These are phyloP conservation scores for Ailurus styani DNA, from an alignment of 2,113 vertebrate species.

Conservation along the genomic window DNA sequence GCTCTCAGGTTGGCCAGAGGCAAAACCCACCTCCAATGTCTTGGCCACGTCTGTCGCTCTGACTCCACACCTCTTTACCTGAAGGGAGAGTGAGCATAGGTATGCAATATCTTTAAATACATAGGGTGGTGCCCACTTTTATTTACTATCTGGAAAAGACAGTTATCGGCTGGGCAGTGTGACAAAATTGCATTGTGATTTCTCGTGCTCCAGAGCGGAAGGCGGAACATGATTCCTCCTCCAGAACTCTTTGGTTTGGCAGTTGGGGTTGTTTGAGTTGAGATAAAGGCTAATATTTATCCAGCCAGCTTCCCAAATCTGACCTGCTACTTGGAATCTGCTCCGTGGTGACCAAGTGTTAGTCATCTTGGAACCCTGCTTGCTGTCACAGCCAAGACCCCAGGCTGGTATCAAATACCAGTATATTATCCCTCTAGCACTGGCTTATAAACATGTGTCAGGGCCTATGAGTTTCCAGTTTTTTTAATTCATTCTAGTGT, in stretches of 20 bases:
- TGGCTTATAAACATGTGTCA: not conserved
- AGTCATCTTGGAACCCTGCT: slow-evolving; percentile 37
- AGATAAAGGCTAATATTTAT: slow-evolving; percentile 74
- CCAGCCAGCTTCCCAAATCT: slow-evolving; percentile 62
- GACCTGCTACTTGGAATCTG: slow-evolving; percentile 35
- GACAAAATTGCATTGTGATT: slow-evolving; percentile 47
- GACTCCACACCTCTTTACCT: slow-evolving; percentile 24
- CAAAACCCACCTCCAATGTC: slow-evolving; percentile 47
- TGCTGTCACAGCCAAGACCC: not conserved
- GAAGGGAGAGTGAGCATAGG: not conserved
- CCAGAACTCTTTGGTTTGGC: slow-evolving; percentile 74
- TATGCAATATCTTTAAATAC: not conserved
- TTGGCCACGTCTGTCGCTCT: slow-evolving; percentile 31
- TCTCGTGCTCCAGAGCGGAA: slow-evolving; percentile 63
- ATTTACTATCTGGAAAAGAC: slow-evolving; percentile 61
- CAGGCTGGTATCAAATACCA: not conserved
- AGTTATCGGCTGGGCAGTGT: slow-evolving; percentile 57
- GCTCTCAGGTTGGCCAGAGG: slow-evolving; percentile 42
- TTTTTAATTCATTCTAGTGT: slow-evolving; percentile 27
- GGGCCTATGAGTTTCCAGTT: slow-evolving; percentile 3
- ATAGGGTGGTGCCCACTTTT: not conserved
- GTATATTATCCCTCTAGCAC: not conserved
- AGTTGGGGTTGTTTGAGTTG: slow-evolving; percentile 60
- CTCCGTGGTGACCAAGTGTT: slow-evolving; percentile 16
- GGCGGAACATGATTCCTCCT: slow-evolving; percentile 53